Base-by-base conservation (phyloP, 2,888 invertebrate genomes). In the Frankliniella intonsa region DNA sequence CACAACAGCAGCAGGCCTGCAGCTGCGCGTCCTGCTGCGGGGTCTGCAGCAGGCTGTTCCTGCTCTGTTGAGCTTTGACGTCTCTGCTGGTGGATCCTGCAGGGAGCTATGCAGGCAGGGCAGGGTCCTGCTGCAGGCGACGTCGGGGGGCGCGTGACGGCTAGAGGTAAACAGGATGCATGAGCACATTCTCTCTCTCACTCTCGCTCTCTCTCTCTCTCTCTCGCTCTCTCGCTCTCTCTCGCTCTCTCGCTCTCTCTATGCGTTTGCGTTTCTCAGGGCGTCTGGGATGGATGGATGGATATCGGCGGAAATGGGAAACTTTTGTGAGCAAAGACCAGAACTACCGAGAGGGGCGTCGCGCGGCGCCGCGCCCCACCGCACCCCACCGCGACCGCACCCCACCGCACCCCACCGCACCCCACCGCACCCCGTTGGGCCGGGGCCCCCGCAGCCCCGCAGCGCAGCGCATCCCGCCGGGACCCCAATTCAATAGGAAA, bases 401-500 rank as follows among this genome's bases (percentile, higher is more conserved):
- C 69, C 22, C n/a, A 2, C 55, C 55, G 8, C 9, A 9, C 69
- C 25, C 11, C 69, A 22, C 12, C 69, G 9, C 69, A 0, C 9
- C 69, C 22, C 22, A n/a, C 19, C 69, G n/a, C n/a, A 2, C n/a
- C 38, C 38, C 38, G 38, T 38, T 3, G 38, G 38, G 38, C 3
- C 38, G 38, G 38, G 38, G 38, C 55, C 55, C 55, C 55, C 14
- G 55, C 55, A 55, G 62, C 69, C 22, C 10, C 25, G 25, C 25
- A 25, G 62, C 1, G 69, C 25, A 12, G 69, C 69, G 25, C 69
- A 25, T 76, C 69, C 69, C 69, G 69, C 69, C 38, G 69, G 69
- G 69, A 76, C 69, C 69, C 69, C 69, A 76, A 76, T 76, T 76
- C 69, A 76, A 76, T 76, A 76, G 69, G 69, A 76, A 76, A 76